Evolutionary conservation across 2,113 vertebrate species (phyloP).

Genomic region (Melanerpes formicivorus): DNA sequence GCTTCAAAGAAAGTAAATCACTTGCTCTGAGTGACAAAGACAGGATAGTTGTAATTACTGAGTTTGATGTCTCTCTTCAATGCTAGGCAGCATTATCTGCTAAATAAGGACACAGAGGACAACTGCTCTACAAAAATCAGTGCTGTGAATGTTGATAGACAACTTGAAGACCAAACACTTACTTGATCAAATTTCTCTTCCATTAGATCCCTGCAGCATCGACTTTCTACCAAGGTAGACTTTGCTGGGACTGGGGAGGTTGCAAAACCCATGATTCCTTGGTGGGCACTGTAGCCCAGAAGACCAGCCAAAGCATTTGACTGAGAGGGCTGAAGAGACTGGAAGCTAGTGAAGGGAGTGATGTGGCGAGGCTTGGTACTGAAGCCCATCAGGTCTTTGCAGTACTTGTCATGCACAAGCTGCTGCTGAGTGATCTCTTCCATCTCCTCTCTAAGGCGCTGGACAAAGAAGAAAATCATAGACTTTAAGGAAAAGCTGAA

Average conservation of each 20-base stretch:
- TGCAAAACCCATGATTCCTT: constrained; percentile 91
- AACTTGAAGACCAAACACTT: neutral
- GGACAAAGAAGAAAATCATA: neutral
- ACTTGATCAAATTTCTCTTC: constrained; percentile 98
- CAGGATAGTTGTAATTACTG: neutral
- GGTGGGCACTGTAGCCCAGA: constrained; percentile 91
- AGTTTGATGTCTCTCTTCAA: neutral
- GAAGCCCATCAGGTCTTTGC: constrained; percentile 95
- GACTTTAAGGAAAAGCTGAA: neutral
- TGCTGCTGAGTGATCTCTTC: constrained; percentile 99
- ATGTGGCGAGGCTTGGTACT: constrained; percentile 96
- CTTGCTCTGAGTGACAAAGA: neutral
- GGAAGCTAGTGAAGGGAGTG: constrained; percentile 96
- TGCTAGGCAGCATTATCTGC: neutral
- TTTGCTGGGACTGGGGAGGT: constrained; percentile 88
- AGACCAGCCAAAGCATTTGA: constrained; percentile 94
- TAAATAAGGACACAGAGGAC: neutral
- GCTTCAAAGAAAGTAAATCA: neutral
- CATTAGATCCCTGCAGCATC: constrained; percentile 96
- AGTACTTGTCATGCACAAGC: constrained; percentile 96
- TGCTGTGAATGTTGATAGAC: neutral
- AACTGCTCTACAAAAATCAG: neutral
- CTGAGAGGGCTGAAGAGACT: constrained; percentile 94
- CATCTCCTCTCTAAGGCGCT: constrained; percentile 99
- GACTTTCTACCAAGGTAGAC: constrained; percentile 91